phyloP scores from a whole-genome alignment of 2,888 invertebrate species.

The Pegoplata infirma region DNA sequence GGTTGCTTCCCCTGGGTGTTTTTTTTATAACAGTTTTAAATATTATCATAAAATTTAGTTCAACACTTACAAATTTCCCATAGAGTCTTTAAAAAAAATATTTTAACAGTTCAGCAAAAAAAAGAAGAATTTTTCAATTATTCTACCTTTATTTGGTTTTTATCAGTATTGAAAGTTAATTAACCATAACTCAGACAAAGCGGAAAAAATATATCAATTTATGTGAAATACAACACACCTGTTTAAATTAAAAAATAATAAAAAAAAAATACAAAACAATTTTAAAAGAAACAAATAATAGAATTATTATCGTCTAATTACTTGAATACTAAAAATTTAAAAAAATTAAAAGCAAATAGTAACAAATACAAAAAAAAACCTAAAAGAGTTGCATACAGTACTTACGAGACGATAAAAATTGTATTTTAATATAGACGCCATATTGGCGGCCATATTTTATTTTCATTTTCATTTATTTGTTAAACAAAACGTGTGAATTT shows the following conservation, averaged over 20 bases:
- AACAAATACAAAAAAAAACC: slow-evolving; percentile 13
- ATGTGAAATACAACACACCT: slow-evolving; percentile 50
- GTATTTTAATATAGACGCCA: slow-evolving; percentile 56
- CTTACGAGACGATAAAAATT: slow-evolving; percentile 23
- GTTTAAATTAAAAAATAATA: slow-evolving; percentile 40
- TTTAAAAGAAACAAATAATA: slow-evolving; percentile 33
- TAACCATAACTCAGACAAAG: slow-evolving; percentile 48
- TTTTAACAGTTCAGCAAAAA: too few species aligned
- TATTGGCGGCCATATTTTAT: slow-evolving; percentile 62
- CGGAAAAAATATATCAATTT: slow-evolving; percentile 21
- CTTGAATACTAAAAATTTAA: slow-evolving; percentile 50
- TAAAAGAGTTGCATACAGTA: slow-evolving; percentile 13
- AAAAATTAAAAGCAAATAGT: slow-evolving; percentile 46
- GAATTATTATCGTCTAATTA: slow-evolving; percentile 59
- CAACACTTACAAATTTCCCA: too few species aligned
- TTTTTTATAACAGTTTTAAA: too few species aligned
- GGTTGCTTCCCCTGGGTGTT: too few species aligned
- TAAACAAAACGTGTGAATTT: slow-evolving; percentile 7
- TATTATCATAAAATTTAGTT: too few species aligned
- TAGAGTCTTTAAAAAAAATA: too few species aligned
- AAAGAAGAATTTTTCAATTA: neutral
- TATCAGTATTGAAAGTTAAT: slow-evolving; percentile 46
- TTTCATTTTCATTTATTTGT: slow-evolving; percentile 1
- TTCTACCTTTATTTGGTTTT: slow-evolving; percentile 5
- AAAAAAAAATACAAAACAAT: slow-evolving; percentile 16